Evolutionary conservation across 2,113 vertebrate species (phyloP), one percentile per base, ranked within the genome.

Genomic region (Equus przewalskii): DNA sequence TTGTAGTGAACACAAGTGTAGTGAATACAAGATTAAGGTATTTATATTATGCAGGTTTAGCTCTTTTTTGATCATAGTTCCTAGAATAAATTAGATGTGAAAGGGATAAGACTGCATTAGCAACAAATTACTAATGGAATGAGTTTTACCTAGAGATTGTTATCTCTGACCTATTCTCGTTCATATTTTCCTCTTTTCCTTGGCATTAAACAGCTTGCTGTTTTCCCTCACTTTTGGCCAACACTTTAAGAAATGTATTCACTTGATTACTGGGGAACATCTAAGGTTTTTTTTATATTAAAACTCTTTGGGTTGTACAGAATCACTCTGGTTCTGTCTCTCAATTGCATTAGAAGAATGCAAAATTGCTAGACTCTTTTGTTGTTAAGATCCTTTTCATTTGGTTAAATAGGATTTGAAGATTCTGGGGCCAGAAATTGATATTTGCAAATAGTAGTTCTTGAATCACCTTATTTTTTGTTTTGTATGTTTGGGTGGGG

Each of bases 381-480:
- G 70, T 62, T 44, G 1, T 78, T 93, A 36, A 83, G 73, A 94
- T 98, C 64, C 30, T 96, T 98, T 98, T 98, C n/a, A 89, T 92
- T 92, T 98, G 94, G 41, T 95, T 96, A 89, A 95, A 72, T 95
- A 96, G 92, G 49, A 70, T 30, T 94, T 69, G 18, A 76, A 90
- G 79, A 87, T 91, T 97, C 15, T 49, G 33, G 18, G 78, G 36
- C 69, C 54, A 95, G 97, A 98, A 98, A 96, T 91, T 97, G 91
- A 93, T 94, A 73, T 88, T 97, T 98, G 84, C 92, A 97, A 97
- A 97, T 96, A 78, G 91, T 97, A 98, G 91, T 98, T 98, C 95
- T 98, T 91, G 79, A 96, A 96, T 98, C 64, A 92, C 67, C 95
- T 97, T 86, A 0, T 93, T 98, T 97, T 97, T 58, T 98, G 24